Evolutionary conservation across 2,888 invertebrate species (phyloP), one percentile per base, ranked within the genome.

Genomic region (Trachelus troglodyta): DNA sequence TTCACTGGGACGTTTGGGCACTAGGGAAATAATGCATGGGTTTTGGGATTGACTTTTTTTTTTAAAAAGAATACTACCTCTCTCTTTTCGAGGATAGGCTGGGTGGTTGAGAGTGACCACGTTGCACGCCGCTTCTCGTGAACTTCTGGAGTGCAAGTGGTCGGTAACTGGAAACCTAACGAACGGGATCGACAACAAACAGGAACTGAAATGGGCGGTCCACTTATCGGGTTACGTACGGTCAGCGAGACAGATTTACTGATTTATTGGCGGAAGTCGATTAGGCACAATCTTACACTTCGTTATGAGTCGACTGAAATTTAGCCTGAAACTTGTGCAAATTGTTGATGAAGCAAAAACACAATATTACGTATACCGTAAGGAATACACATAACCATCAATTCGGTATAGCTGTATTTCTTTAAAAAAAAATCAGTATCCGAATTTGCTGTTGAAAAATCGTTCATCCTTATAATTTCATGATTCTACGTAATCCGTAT

Each of bases 231-330:
- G 81, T 89, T 88, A 87, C 89, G 79, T 76, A 79, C 69, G 76
- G 73, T 56, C 75, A 76, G 75, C 79, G 74, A 77, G n/a, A 75
- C 69, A 78, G 75, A 79, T 76, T 73, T 74, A 69, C 82, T 88
- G 88, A 89, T 89, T 89, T 88, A 89, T 87, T 79, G 84, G 80
- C 87, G 89, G 88, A 89, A 88, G 86, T 85, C 88, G 85, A 89
- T 89, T 89, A 88, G 87, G 81, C 83, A 76, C 85, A 86, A 87
- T 88, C 87, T 85, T 82, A 85, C 84, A 85, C 83, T 77, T 74
- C 69, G 71, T 80, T 85, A 86, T 34, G 71, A 33, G 33, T 34
- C 11, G 71, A 71, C 56, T 56, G 23, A 56, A 56, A 23, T 56
- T 23, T 56, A 56, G 6, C 56, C 56, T 23, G 23, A 56, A 56